Base-by-base conservation (phyloP, 2,113 vertebrate species). In the Trogon surrucura region DNA sequence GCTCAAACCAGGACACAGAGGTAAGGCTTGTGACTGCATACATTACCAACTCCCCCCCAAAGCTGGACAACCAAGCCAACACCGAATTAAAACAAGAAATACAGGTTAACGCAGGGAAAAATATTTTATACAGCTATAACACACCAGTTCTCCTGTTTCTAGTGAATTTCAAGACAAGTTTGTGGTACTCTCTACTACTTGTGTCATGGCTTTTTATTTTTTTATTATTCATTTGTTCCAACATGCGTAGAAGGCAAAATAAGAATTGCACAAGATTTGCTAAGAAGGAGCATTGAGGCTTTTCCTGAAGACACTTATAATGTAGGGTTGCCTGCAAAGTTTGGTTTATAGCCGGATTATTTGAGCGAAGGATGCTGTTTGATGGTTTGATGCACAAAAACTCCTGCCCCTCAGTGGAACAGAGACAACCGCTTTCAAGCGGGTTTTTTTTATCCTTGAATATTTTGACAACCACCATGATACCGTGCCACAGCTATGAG, bases 401-500 rank as follows among this genome's bases (percentile, higher is more conserved):
- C 17, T 44, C 7, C 17, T 13, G 8, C 21, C 36, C 20, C 64
- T 53, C 29, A 53, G 16, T 16, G 13, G 18, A 19, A 88, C 26
- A 57, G 30, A 56, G 3, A n/a, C 22, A 60, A 27, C 32, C 29
- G 11, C 51, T 93, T 80, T 51, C 30, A 32, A 51, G 81, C 8
- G 4, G 6, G 20, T 81, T 87, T 79, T 32, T 79, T 32, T 54
- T 16, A 45, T 10, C 10, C 17, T 26, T 78, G 13, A 66, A 44
- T 6, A 22, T 27, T 34, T 13, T 53, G n/a, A 1, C 44, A 66
- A 66, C 16, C 0, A 0, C 10, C 64, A 4, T 0, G 1, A 36
- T 10, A 9, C 7, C 0, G 20, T 5, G 8, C 3, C 5, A 1
- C 30, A 41, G 5, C 26, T 18, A 15, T 3, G 23, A 75, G 67